A percentile compares a stretch with the other conserved stretches of the same genome.
Conservation (phyloP, 1,140 invertebrate genomes). For the Bombyx mandarina region DNA sequence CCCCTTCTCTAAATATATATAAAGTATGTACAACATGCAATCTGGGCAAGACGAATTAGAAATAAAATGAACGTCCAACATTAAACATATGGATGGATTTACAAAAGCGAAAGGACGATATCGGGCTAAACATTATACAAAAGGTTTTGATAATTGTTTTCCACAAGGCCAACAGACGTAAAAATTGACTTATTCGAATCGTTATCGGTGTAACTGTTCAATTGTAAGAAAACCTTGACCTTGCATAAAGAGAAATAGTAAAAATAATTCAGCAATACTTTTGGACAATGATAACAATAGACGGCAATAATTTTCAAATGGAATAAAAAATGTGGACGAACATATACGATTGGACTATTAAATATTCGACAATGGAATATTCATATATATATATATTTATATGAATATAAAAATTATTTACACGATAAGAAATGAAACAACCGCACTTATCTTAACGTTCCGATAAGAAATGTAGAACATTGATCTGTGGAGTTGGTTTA, state of each 20-base stretch:
- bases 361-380: too few species aligned
- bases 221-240: conserved; percentile 3
- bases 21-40: conserved; percentile 62
- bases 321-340: conserved; percentile 63
- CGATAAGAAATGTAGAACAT: conserved; percentile 8
- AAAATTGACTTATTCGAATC: conserved; percentile 37
- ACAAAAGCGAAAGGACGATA: conserved; percentile 50
- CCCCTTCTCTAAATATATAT: conserved; percentile 23
- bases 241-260: conserved; percentile 23
- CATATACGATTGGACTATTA: conserved; percentile 17
- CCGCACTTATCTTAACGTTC: conserved; percentile 13
- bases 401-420: conserved; percentile 47
- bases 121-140: conserved; percentile 19
- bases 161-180: conserved; percentile 27
- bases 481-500: conserved; percentile 2
- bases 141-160: conserved; percentile 24
- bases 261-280: conserved; percentile 32
- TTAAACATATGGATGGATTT: conserved; percentile 56
- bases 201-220: conserved; percentile 3
- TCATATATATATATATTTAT: conserved; percentile 47
- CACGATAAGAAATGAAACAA: conserved; percentile 39
- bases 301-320: conserved; percentile 59
- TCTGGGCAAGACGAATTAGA: conserved; percentile 54
- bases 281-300: conserved; percentile 56
- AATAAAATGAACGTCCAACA: conserved; percentile 52